Evolutionary conservation across 2,888 invertebrate genomes (phyloP).

Genomic region (Acrocyrtus sp.): DNA sequence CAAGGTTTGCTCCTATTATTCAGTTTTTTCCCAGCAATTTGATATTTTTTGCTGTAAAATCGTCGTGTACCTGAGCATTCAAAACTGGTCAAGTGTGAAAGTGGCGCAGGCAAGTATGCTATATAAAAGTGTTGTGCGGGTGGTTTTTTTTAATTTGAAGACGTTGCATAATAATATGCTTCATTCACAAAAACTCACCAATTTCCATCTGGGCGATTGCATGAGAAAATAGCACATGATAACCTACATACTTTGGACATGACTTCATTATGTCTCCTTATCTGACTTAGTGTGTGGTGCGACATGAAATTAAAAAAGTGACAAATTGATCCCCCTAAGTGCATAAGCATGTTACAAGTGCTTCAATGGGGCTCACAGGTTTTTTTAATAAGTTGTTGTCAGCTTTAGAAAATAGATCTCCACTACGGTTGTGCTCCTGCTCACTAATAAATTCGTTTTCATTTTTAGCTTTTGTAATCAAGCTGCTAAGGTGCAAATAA

Average conservation of each 20-base stretch:
- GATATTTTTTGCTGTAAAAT: too few species aligned
- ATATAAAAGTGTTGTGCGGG: too few species aligned
- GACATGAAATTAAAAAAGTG: background rate
- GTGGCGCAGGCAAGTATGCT: too few species aligned
- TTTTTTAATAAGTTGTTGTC: background rate
- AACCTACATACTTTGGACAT: background rate
- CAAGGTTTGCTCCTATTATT: too few species aligned
- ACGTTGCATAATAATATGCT: too few species aligned
- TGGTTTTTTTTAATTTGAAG: too few species aligned
- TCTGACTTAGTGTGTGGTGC: background rate
- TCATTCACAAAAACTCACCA: too few species aligned
- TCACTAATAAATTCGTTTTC: background rate
- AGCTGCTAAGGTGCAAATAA: background rate
- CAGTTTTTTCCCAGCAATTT: too few species aligned
- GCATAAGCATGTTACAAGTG: conserved; percentile 41
- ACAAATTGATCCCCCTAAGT: conserved; percentile 17
- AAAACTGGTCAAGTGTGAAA: too few species aligned
- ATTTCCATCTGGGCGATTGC: too few species aligned
- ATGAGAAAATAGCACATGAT: too few species aligned
- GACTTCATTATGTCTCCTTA: background rate
- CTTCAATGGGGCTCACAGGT: background rate
- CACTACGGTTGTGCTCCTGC: background rate
- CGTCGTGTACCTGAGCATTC: too few species aligned
- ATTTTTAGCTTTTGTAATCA: background rate
- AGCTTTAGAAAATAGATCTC: background rate